A percentile compares a stretch with the other conserved stretches of the same genome.
Evolutionary conservation across 2,888 invertebrate species (phyloP).

Genomic region (Apoda limacodes): DNA sequence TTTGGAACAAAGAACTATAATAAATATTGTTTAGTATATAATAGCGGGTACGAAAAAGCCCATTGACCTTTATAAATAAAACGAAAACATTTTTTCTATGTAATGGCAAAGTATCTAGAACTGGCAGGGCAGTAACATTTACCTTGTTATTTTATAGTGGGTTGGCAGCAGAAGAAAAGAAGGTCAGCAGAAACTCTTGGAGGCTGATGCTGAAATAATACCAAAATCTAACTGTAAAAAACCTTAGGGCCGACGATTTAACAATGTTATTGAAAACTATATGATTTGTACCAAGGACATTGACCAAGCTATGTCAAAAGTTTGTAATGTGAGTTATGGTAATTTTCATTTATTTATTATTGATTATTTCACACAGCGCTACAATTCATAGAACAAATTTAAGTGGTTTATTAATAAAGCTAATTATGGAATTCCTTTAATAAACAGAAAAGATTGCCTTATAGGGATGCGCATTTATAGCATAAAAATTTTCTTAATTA

Average conservation of each 20-base stretch:
- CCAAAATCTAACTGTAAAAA: conserved; percentile 44
- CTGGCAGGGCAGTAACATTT: too few relatives aligned
- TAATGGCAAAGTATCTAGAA: too few relatives aligned
- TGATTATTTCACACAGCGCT: neutral
- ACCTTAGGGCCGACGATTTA: conserved; percentile 48
- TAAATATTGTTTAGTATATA: too few relatives aligned
- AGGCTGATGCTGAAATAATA: conserved; percentile 43
- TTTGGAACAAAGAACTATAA: too few relatives aligned
- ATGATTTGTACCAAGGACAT: conserved; percentile 57
- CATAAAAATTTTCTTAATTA: too few relatives aligned
- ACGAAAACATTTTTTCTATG: too few relatives aligned
- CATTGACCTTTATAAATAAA: too few relatives aligned
- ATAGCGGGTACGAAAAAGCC: too few relatives aligned
- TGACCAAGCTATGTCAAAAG: conserved; percentile 54
- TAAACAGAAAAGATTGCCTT: too few relatives aligned
- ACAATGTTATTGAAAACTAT: conserved; percentile 56
- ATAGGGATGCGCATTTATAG: too few relatives aligned
- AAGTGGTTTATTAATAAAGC: neutral
- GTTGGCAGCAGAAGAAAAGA: conserved; percentile 36
- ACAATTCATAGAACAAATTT: neutral
- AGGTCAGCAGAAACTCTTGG: conserved; percentile 42
- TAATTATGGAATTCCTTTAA: neutral
- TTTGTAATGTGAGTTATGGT: conserved; percentile 54
- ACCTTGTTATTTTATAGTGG: conserved; percentile 31
- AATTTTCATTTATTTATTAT: conserved; percentile 3